A percentile compares a stretch with the other conserved stretches of the same genome.
Evolutionary conservation across 1,140 invertebrate species (phyloP).

Genomic region (Apis florea): DNA sequence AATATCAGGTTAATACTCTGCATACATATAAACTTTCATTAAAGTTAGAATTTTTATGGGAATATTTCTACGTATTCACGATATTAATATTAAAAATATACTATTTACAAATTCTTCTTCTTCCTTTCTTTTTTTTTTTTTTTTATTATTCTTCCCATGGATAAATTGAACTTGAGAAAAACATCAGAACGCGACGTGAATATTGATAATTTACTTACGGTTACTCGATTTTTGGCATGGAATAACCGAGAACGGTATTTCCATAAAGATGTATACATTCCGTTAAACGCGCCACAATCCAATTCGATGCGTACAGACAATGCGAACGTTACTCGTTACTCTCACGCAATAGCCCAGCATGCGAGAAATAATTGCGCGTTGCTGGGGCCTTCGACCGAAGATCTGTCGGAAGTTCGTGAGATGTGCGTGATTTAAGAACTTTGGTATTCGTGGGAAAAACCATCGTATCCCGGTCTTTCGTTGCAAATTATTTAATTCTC

Average conservation of each 20-base stretch:
- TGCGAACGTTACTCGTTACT: slow-evolving; percentile 31
- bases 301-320: slow-evolving; percentile 37
- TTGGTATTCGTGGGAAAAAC: slow-evolving; percentile 26
- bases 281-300: slow-evolving; percentile 28
- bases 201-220: background rate
- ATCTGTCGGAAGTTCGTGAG: slow-evolving; percentile 34
- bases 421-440: slow-evolving; percentile 17
- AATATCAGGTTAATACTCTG: too few relatives aligned
- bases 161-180: too few relatives aligned
- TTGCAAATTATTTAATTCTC: background rate
- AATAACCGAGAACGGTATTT: slow-evolving; percentile 6
- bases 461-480: background rate
- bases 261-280: slow-evolving; percentile 26
- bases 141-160: too few relatives aligned
- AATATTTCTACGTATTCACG: too few relatives aligned
- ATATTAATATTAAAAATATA: too few relatives aligned
- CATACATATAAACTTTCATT: too few relatives aligned
- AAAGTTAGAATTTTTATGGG: too few relatives aligned
- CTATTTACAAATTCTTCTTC: too few relatives aligned
- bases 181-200: background rate
- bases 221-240: background rate
- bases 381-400: background rate
- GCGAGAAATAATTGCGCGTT: slow-evolving; percentile 32
- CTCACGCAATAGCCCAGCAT: slow-evolving; percentile 29
- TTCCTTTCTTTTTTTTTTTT: too few relatives aligned